Percentiles rank a stretch among this genome's conserved stretches.
Evolutionary conservation across 2,888 invertebrate species (phyloP).

Genomic region (Drosophila lutescens): DNA sequence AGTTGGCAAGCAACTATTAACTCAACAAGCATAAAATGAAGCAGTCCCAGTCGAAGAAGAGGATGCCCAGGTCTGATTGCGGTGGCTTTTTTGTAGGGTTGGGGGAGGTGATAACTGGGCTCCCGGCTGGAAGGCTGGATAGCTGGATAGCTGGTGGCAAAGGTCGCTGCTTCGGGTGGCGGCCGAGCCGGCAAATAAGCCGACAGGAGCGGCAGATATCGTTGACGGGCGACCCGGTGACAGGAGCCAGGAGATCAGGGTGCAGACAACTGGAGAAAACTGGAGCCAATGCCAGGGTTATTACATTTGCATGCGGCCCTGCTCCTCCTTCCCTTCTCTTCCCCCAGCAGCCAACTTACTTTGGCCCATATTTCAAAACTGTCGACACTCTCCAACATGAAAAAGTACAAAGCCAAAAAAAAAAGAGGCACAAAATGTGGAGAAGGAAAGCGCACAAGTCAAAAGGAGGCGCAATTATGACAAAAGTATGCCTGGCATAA

Average conservation of each 20-base stretch:
- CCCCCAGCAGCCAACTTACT: constrained; percentile 42
- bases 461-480: constrained; percentile 76
- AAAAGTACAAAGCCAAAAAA: constrained; percentile 12
- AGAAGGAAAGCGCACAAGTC: constrained; percentile 49
- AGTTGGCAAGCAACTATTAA: constrained; percentile 73
- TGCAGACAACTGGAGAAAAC: constrained; percentile 4
- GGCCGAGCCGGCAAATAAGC: constrained; percentile 70
- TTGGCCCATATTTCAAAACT: constrained; percentile 75
- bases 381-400: constrained; percentile 70
- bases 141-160: constrained; percentile 27
- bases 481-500: constrained; percentile 78
- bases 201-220: constrained; percentile 68
- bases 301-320: constrained; percentile 62
- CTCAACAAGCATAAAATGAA: constrained; percentile 80
- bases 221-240: constrained; percentile 54
- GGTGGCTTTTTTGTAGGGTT: constrained; percentile 6
- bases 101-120: constrained; percentile 5
- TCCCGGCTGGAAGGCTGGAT: neutral
- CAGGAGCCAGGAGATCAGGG: constrained; percentile 20
- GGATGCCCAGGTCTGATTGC: constrained; percentile 29
- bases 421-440: constrained; percentile 9
- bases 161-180: constrained; percentile 52
- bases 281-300: constrained; percentile 51
- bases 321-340: neutral
- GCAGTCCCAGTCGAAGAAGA: constrained; percentile 44